phyloP scores from a whole-genome alignment of 2,888 invertebrate species.

The Lasius fuliginosus region DNA sequence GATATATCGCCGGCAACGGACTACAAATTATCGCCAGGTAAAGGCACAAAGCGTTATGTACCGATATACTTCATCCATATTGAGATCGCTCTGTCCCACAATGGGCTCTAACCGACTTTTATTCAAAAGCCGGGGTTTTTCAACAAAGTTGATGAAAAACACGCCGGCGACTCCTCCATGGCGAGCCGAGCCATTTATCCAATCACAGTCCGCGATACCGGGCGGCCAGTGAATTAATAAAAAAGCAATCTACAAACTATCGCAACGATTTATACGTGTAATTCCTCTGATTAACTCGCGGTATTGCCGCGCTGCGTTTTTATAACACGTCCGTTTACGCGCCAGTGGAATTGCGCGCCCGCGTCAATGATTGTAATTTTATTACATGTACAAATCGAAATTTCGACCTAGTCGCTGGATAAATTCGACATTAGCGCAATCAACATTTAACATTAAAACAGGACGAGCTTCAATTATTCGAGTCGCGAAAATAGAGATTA shows the following conservation, averaged over 20 bases:
- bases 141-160: slow-evolving; percentile 57
- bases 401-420: slow-evolving; percentile 39
- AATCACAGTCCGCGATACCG: slow-evolving; percentile 57
- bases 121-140: slow-evolving; percentile 54
- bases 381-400: slow-evolving; percentile 55
- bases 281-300: slow-evolving; percentile 56
- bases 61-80: slow-evolving; percentile 57
- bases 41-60: slow-evolving; percentile 58
- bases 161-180: slow-evolving; percentile 57
- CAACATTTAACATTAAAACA: slow-evolving; percentile 40
- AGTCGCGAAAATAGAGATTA: slow-evolving; percentile 41
- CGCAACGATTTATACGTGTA: slow-evolving; percentile 57
- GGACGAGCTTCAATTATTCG: slow-evolving; percentile 16
- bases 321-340: slow-evolving; percentile 52
- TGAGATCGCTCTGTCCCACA: slow-evolving; percentile 58
- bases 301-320: slow-evolving; percentile 54
- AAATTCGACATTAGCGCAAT: slow-evolving; percentile 50
- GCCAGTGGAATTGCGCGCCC: slow-evolving; percentile 33
- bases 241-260: slow-evolving; percentile 59
- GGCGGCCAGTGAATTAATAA: slow-evolving; percentile 55
- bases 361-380: slow-evolving; percentile 55
- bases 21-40: slow-evolving; percentile 58
- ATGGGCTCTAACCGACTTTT: slow-evolving; percentile 57
- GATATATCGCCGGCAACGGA: slow-evolving; percentile 48
- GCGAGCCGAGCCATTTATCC: slow-evolving; percentile 56